phyloP scores from a whole-genome alignment of 2,113 vertebrate species.

The Gymnocephalus cernua region DNA sequence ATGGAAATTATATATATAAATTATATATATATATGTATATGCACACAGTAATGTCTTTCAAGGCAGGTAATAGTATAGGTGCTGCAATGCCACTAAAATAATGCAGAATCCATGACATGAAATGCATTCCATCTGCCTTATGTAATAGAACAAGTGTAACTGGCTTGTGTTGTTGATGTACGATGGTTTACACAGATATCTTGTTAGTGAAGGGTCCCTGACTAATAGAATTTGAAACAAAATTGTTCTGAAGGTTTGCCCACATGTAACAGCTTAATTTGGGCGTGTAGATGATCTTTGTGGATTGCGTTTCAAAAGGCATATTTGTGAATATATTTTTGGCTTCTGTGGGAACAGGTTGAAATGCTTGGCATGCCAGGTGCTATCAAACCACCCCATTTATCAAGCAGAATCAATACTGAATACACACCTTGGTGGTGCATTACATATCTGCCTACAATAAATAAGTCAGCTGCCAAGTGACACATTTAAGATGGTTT shows the following conservation, averaged over 20 bases:
- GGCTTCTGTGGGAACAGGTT: background rate
- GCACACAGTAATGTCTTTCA: constrained; percentile 14
- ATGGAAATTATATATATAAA: constrained; percentile 30
- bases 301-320: background rate
- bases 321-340: background rate
- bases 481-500: constrained; percentile 29
- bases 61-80: constrained; percentile 18
- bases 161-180: constrained; percentile 17
- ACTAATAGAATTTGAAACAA: background rate
- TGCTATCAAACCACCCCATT: constrained; percentile 17
- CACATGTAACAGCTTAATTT: background rate
- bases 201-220: background rate
- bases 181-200: background rate
- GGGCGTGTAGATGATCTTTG: background rate
- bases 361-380: constrained; percentile 8
- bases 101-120: background rate
- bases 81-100: background rate
- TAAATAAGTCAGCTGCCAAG: constrained; percentile 49
- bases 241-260: background rate
- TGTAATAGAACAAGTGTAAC: constrained; percentile 18
- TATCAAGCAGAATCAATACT: constrained; percentile 57
- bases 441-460: constrained; percentile 34
- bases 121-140: constrained; percentile 7
- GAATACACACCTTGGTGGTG: constrained; percentile 29
- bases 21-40: background rate